Evolutionary conservation across 2,113 vertebrate genomes (phyloP).

Genomic region (Oceanites oceanicus): DNA sequence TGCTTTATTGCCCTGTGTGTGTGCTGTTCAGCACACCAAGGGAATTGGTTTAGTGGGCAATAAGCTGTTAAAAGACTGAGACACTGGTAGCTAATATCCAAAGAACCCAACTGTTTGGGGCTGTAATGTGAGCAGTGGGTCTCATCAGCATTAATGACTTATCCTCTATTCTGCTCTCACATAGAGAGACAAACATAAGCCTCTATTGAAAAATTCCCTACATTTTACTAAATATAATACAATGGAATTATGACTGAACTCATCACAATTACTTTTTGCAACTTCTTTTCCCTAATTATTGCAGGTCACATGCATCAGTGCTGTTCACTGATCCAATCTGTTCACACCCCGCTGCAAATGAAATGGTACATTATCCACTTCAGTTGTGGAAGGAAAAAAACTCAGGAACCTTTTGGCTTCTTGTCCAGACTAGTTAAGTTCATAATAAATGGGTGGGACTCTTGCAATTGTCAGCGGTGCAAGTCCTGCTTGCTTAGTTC

Average conservation of each 20-base stretch:
- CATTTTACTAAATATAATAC: neutral
- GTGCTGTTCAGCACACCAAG: neutral
- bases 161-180: neutral
- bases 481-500: neutral
- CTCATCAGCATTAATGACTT: slow-evolving; percentile 21
- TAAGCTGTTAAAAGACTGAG: slow-evolving; percentile 45
- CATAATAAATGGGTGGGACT: neutral
- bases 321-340: neutral
- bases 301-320: neutral
- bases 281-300: neutral
- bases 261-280: neutral
- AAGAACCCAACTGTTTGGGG: slow-evolving; percentile 9
- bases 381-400: neutral
- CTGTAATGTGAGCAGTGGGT: slow-evolving; percentile 16
- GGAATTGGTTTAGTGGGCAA: slow-evolving; percentile 46
- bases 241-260: neutral
- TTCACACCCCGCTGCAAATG: neutral
- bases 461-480: neutral
- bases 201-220: neutral
- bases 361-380: neutral
- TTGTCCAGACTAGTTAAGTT: neutral
- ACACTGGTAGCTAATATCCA: slow-evolving; percentile 1
- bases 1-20: neutral
- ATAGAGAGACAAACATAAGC: neutral
- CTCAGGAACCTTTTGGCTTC: neutral